Percentiles rank a stretch among this genome's conserved stretches.
These are phyloP conservation scores for Ammospiza maritima DNA, from an alignment of 2,797 vertebrate genomes.

Conservation along the genomic window DNA sequence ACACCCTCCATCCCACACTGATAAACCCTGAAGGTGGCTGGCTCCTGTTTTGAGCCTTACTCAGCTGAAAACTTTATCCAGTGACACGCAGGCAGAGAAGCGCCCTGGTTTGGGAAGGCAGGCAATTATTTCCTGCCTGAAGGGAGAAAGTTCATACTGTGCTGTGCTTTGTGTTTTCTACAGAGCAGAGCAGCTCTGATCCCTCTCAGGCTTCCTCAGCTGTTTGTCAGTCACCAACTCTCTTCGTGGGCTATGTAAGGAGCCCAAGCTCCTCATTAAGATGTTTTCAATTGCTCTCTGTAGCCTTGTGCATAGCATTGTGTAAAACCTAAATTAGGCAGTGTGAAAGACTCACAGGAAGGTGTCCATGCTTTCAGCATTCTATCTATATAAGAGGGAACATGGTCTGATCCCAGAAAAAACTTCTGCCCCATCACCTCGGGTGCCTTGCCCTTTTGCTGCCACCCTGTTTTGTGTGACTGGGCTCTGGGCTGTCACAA, in stretches of 20 bases:
- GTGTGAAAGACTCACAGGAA: slow-evolving; percentile 10
- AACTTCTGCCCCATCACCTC: neutral
- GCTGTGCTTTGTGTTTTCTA: slow-evolving; percentile 41
- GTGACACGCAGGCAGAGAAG: neutral
- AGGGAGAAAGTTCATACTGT: slow-evolving; percentile 56
- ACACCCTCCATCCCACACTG: neutral
- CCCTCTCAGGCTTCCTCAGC: slow-evolving; percentile 49
- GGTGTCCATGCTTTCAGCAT: neutral
- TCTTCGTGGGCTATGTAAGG: slow-evolving; percentile 18
- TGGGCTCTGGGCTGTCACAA: neutral
- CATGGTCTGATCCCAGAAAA: neutral
- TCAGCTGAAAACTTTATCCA: slow-evolving; percentile 36
- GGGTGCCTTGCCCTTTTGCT: neutral
- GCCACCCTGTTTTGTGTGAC: neutral
- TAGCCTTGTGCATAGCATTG: neutral
- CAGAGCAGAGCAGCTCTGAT: slow-evolving; percentile 39
- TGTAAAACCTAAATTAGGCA: slow-evolving; percentile 11
- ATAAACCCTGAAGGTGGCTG: neutral
- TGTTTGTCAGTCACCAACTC: slow-evolving; percentile 57
- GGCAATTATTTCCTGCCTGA: slow-evolving; percentile 70
- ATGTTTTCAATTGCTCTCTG: slow-evolving; percentile 52
- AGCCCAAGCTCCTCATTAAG: slow-evolving; percentile 60
- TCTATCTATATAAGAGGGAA: neutral
- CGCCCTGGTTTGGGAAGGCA: slow-evolving; percentile 57
- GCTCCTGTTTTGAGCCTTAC: neutral